Conservation (phyloP, 2,888 invertebrate species). For the Drosophila neonasuta region DNA sequence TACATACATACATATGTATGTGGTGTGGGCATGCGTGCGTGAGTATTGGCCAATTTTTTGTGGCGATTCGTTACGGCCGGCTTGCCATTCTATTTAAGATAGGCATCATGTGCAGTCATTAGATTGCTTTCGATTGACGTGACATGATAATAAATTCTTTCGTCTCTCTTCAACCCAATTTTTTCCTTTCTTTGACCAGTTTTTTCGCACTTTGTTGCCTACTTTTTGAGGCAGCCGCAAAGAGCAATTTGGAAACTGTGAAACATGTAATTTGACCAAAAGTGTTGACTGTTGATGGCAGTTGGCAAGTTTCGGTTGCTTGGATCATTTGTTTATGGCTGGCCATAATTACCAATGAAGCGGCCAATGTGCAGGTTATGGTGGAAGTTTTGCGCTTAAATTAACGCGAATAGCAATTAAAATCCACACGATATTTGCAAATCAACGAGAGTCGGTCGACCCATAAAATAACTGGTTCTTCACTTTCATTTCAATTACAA, state of each 20-base stretch:
- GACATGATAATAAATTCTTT: constrained; percentile 78
- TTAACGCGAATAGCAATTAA: constrained; percentile 67
- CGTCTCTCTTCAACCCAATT: constrained; percentile 15
- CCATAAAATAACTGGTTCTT: constrained; percentile 9
- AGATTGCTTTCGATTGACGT: constrained; percentile 80
- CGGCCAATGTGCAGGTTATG: constrained; percentile 52
- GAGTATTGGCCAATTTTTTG: constrained; percentile 41
- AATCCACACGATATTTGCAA: constrained; percentile 60
- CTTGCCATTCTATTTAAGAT: constrained; percentile 73
- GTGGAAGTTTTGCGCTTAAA: constrained; percentile 56
- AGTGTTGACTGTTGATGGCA: constrained; percentile 36
- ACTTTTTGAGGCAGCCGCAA: constrained; percentile 38
- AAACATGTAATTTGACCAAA: constrained; percentile 44
- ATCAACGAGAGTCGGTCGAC: constrained; percentile 20
- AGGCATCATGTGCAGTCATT: constrained; percentile 79
- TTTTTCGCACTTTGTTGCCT: constrained; percentile 23
- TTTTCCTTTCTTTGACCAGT: constrained; percentile 17
- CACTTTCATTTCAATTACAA: constrained; percentile 35
- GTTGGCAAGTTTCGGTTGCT: constrained; percentile 47
- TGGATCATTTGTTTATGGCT: constrained; percentile 65
- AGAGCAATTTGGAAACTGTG: constrained; percentile 17
- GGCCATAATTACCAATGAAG: constrained; percentile 65
- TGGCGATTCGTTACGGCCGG: constrained; percentile 35
- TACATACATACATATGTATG: constrained; percentile 1
- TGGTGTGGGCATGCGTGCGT: constrained; percentile 28